A percentile compares a stretch with the other conserved stretches of the same genome.
Conservation (phyloP, 2,797 vertebrate genomes). For the Loris lydekkerianus region DNA sequence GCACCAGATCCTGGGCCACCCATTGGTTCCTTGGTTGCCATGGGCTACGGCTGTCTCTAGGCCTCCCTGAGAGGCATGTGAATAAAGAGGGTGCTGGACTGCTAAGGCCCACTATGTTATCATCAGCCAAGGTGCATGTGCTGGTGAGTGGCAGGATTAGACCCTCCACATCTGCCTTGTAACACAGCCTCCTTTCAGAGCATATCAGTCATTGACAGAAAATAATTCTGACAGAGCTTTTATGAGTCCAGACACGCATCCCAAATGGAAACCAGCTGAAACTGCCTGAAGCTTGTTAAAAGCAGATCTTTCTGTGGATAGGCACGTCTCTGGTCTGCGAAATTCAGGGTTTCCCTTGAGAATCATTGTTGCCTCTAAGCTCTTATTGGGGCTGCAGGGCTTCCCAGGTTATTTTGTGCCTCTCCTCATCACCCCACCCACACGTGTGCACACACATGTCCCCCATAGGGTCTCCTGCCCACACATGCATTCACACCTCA, state of each 20-base stretch:
- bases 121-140: not conserved
- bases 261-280: constrained; percentile 69
- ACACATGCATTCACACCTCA: not conserved
- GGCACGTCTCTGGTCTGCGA: constrained; percentile 27
- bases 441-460: not conserved
- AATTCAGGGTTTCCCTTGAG: constrained; percentile 43
- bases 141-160: not conserved
- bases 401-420: constrained; percentile 46
- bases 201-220: constrained; percentile 35
- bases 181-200: not conserved
- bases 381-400: constrained; percentile 8
- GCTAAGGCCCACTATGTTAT: constrained; percentile 45
- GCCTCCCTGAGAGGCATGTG: constrained; percentile 84
- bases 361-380: not conserved
- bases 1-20: constrained; percentile 87
- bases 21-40: constrained; percentile 95
- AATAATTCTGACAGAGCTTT: constrained; percentile 65
- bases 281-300: constrained; percentile 58
- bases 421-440: not conserved
- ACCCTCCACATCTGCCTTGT: not conserved
- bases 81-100: constrained; percentile 80
- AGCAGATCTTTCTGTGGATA: constrained; percentile 44
- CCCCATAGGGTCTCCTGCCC: not conserved
- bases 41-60: constrained; percentile 90
- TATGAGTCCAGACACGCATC: constrained; percentile 62